These are phyloP conservation scores for Stigmatopora argus DNA, from an alignment of 2,113 vertebrate genomes.

Conservation along the genomic window DNA sequence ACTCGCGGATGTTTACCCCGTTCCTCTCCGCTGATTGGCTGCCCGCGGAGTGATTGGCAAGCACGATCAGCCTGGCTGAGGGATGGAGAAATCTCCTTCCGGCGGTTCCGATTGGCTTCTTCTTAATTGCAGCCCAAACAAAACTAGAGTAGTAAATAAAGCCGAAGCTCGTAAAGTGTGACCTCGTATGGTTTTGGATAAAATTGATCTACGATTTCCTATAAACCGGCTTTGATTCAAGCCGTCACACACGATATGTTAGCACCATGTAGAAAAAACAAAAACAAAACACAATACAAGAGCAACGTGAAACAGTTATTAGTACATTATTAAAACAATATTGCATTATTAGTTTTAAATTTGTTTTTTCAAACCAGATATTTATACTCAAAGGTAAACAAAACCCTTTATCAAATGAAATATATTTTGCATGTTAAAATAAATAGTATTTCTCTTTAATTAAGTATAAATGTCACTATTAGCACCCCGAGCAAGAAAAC, in stretches of 20 bases:
- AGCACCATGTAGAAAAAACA: not conserved
- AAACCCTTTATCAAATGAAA: not conserved
- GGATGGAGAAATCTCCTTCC: slow-evolving; percentile 79
- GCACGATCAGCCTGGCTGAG: slow-evolving; percentile 66
- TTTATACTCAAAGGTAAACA: not conserved
- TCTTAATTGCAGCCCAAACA: slow-evolving; percentile 85
- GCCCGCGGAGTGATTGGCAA: slow-evolving; percentile 80
- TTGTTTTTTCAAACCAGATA: not conserved
- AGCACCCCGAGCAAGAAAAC: no score
- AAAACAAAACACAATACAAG: not conserved
- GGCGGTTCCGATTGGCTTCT: slow-evolving; percentile 89
- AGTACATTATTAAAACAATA: not conserved
- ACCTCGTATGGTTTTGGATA: slow-evolving; percentile 4
- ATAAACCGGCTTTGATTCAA: not conserved
- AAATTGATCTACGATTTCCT: not conserved
- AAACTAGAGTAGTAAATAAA: slow-evolving; percentile 28
- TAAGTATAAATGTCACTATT: no score
- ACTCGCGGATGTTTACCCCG: slow-evolving; percentile 85
- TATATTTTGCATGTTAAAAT: not conserved
- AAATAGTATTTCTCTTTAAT: no score
- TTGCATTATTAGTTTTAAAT: not conserved
- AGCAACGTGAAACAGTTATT: not conserved
- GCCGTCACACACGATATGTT: not conserved
- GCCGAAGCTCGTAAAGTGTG: not conserved
- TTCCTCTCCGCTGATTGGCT: slow-evolving; percentile 80